Base-by-base conservation (phyloP, 2,797 vertebrate species). In the Lates japonicus region DNA sequence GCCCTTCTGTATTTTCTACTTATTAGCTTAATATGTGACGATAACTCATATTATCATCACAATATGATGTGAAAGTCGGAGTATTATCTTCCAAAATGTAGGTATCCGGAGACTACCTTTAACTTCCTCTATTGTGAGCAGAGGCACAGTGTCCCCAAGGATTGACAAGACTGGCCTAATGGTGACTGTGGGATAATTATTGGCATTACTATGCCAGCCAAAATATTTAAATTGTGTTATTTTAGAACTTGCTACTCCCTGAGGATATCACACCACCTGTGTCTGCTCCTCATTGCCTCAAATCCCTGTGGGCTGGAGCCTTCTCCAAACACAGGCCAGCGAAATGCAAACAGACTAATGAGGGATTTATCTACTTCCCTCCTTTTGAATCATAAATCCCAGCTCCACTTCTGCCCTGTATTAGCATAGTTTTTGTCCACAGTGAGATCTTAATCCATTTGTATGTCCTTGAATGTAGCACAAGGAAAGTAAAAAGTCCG, bases 301-400 rank as follows among this genome's bases (percentile, higher is more conserved):
- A 46, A 88, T 87, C 92, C 91, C 80, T 5, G 70, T 44, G 85
- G 88, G 72, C 84, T 35, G 70, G 87, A 91, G 76, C 82, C 88
- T 83, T 93, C 79, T 90, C 80, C 87, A 91, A 94, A 94, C 91
- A 92, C 72, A 62, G 82, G 80, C 74, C 59, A 46, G 74, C 39
- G 17, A 81, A 92, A 92, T 70, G 88, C 90, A 94, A 93, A 94
- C 88, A 92, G 46, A 86, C 82, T 91, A 94, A 93, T 93, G 86
- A 94, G 90, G 85, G 85, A 90, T 81, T 93, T 92, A 92, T 91
- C 88, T 84, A 73, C 76, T 82, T 75, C 60, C 76, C 63, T 87
- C 51, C 60, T 83, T 91, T 90, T 76, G 83, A 91, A 83, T 88
- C 57, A 6, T 67, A 83, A 46, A 80, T 81, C 70, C 81, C 58